Conservation (phyloP, 2,797 vertebrate species). For the Centroberyx gerrardi region DNA sequence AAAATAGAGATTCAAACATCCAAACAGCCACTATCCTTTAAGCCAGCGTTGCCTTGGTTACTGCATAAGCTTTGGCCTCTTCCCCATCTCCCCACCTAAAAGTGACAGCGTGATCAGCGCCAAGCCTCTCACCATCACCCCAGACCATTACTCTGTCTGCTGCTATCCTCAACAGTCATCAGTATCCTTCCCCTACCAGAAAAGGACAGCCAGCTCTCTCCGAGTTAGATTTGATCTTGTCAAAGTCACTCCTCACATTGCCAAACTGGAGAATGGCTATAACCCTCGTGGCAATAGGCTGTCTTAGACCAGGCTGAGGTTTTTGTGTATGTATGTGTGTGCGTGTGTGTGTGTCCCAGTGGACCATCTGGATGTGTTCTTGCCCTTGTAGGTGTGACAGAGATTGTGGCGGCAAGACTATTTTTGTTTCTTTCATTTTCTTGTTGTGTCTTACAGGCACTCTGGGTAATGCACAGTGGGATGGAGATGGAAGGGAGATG, state of each 20-base stretch:
- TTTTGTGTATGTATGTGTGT: slow-evolving; percentile 8
- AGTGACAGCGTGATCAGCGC: slow-evolving; percentile 62
- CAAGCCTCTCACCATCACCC: slow-evolving; percentile 59
- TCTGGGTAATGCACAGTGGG: slow-evolving; percentile 15
- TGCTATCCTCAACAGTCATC: slow-evolving; percentile 63
- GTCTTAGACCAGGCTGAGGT: slow-evolving; percentile 24
- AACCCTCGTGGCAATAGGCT: slow-evolving; percentile 40
- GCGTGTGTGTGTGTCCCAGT: slow-evolving; percentile 20
- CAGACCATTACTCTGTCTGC: slow-evolving; percentile 69
- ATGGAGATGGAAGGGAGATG: slow-evolving; percentile 7
- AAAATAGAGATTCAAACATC: slow-evolving; percentile 15
- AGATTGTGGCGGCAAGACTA: slow-evolving; percentile 13
- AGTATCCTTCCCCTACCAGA: slow-evolving; percentile 61
- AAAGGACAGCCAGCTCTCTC: slow-evolving; percentile 66
- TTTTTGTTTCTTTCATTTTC: slow-evolving; percentile 38
- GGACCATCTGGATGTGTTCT: slow-evolving; percentile 25
- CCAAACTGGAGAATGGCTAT: slow-evolving; percentile 34
- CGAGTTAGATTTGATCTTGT: slow-evolving; percentile 67
- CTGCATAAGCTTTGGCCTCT: slow-evolving; percentile 43
- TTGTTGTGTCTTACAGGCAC: slow-evolving; percentile 22
- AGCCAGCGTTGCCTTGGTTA: slow-evolving; percentile 63
- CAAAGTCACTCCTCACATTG: slow-evolving; percentile 69
- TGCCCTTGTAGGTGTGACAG: slow-evolving; percentile 22
- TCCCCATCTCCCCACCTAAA: slow-evolving; percentile 53
- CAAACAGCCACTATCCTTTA: slow-evolving; percentile 29